phyloP scores from a whole-genome alignment of 2,113 vertebrate species.

The Ceyx melanurus region DNA sequence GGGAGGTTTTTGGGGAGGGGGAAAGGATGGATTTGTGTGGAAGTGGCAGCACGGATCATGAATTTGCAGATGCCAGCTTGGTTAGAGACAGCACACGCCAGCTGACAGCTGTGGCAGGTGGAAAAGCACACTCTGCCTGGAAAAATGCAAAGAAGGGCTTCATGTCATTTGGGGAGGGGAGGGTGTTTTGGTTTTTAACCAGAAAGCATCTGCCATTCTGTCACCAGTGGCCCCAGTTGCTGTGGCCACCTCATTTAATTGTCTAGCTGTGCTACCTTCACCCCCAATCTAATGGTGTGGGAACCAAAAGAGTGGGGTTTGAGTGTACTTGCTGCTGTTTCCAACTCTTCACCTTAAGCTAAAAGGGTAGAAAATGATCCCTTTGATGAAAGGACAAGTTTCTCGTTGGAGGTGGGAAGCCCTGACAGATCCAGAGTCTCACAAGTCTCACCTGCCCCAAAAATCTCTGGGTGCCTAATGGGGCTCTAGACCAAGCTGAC shows the following conservation, averaged over 20 bases:
- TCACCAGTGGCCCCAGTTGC: neutral
- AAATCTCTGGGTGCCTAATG: neutral
- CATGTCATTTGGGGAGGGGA: neutral
- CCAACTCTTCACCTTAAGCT: neutral
- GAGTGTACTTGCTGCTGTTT: neutral
- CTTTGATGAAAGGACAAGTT: neutral
- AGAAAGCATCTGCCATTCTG: neutral
- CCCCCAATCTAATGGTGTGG: rapidly evolving
- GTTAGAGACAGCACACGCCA: neutral
- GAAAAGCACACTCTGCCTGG: conserved; percentile 42
- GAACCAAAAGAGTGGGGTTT: neutral
- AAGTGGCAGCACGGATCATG: neutral
- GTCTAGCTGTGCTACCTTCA: neutral
- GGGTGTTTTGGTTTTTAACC: neutral
- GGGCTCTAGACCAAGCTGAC: neutral
- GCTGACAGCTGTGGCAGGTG: conserved; percentile 33
- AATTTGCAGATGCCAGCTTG: conserved; percentile 8
- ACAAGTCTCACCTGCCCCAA: rapidly evolving
- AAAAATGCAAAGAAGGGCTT: conserved; percentile 42
- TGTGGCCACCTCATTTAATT: neutral
- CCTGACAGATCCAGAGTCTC: neutral
- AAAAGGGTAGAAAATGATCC: neutral
- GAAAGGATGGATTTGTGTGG: neutral
- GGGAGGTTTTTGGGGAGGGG: neutral
- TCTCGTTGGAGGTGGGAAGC: neutral